Evolutionary conservation across 2,888 invertebrate species (phyloP), one percentile per base, ranked within the genome.

Genomic region (Lucinisca nassula): DNA sequence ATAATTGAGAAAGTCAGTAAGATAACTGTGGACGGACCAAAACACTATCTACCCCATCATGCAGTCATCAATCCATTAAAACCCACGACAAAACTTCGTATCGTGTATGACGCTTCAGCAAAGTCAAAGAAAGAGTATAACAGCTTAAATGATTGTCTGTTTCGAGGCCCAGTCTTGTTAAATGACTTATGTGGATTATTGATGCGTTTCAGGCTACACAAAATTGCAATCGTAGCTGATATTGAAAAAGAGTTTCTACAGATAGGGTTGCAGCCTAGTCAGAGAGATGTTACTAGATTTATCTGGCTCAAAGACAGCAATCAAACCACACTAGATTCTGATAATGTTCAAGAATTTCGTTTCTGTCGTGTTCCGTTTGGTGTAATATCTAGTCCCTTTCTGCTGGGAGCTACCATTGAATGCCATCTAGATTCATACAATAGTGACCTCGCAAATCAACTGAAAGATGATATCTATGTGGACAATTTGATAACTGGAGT

Each of bases 111-210:
- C 49, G 82, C 82, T 0, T 82, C 81, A 21, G 77, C 74, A 2
- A 82, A 78, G 73, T 27, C 74, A n/a, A 32, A 72, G 35, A 30
- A n/a, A 8, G 55, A 55, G 21, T 40, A 85, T 40, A 77, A 72
- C 10, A 82, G 82, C 73, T n/a, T 85, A 4, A 85, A 82, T 35
- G 85, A 85, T 12, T 77, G 72, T 24, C 40, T 86, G 6, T 61
- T 79, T 35, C 55, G 86, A n/a, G 86, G 82, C 21, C 86, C 82
- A 37, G 82, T 85, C 10, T 35, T 75, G 61, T 14, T 81, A 12
- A 76, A 79, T 17, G 76, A 87, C 61, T 27, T 87, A 4, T 78
- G 84, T 45, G 85, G 84, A 0, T 58, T 82, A 32, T 70, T 85
- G 1, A 27, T 82, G 45, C 4, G 86, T 24, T 86, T 86, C 70